These are phyloP conservation scores for Molanna angustata DNA, from an alignment of 2,888 invertebrate genomes.

Conservation along the genomic window DNA sequence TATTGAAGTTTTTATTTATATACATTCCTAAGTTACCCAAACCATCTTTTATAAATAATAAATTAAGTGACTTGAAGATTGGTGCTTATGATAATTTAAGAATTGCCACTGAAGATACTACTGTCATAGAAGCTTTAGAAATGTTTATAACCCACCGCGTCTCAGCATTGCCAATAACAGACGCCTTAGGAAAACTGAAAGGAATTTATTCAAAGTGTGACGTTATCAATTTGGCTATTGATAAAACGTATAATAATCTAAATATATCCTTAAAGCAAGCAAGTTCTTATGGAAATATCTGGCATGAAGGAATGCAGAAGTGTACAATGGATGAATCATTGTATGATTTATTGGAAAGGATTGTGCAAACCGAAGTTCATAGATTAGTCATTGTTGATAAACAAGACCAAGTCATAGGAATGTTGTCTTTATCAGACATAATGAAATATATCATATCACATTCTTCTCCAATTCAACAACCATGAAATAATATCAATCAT, in stretches of 20 bases:
- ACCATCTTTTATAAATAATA: slow-evolving; percentile 15
- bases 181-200: slow-evolving; percentile 14
- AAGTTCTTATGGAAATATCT: slow-evolving; percentile 10
- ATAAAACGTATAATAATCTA: slow-evolving; percentile 23
- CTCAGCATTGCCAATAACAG: slow-evolving; percentile 22
- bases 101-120: slow-evolving; percentile 8
- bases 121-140: slow-evolving; percentile 19
- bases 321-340: slow-evolving; percentile 19
- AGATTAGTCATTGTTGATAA: slow-evolving; percentile 21
- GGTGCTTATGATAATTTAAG: slow-evolving; percentile 13
- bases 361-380: slow-evolving; percentile 19
- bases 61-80: slow-evolving; percentile 16
- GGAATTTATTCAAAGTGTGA: slow-evolving; percentile 19
- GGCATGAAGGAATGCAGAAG: slow-evolving; percentile 21
- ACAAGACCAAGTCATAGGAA: slow-evolving; percentile 16
- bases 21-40: slow-evolving; percentile 15
- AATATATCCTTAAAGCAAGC: slow-evolving; percentile 18
- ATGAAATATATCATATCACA: slow-evolving; percentile 14
- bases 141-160: slow-evolving; percentile 15
- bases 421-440: slow-evolving; percentile 21
- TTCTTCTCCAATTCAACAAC: no score
- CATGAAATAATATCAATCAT: no score
- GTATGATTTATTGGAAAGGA: slow-evolving; percentile 16
- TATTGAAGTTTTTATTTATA: slow-evolving; percentile 20
- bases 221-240: slow-evolving; percentile 15